These are phyloP conservation scores for Colinus virginianus DNA, from an alignment of 2,113 vertebrate genomes.

Conservation along the genomic window DNA sequence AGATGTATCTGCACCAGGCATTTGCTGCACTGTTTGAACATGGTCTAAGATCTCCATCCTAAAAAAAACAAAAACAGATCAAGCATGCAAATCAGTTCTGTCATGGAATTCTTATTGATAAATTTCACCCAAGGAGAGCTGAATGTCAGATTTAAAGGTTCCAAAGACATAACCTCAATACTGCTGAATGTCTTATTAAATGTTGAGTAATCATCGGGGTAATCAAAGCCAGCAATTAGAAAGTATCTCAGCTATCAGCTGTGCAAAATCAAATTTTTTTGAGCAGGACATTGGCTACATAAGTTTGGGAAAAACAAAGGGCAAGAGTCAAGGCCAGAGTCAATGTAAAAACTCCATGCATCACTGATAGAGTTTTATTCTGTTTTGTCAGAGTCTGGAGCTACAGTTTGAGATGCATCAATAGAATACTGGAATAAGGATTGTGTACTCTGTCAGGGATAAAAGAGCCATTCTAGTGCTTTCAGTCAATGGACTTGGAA, in stretches of 20 bases:
- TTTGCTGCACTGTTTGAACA: not conserved
- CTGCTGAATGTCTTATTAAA: not conserved
- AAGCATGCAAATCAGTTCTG: not conserved
- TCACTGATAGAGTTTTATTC: not conserved
- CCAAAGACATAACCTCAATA: not conserved
- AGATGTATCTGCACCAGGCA: not conserved
- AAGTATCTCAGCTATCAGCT: not conserved
- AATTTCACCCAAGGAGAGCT: not conserved
- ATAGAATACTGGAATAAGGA: not conserved
- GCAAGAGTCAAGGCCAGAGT: not conserved
- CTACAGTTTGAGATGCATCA: not conserved
- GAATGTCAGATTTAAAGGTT: not conserved
- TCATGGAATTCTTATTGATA: not conserved
- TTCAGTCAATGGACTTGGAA: not conserved
- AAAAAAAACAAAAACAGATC: not conserved
- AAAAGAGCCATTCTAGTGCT: not conserved
- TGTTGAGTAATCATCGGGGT: not conserved
- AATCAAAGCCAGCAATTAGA: not conserved
- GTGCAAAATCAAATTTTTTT: not conserved
- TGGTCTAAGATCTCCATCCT: not conserved
- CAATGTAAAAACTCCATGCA: not conserved
- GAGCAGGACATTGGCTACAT: accelerated
- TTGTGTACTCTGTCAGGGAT: not conserved
- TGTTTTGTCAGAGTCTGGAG: not conserved
- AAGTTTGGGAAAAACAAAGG: not conserved